Evolutionary conservation across 2,888 invertebrate species (phyloP), one percentile per base, ranked within the genome.

Genomic region (Cheilosia grossa): DNA sequence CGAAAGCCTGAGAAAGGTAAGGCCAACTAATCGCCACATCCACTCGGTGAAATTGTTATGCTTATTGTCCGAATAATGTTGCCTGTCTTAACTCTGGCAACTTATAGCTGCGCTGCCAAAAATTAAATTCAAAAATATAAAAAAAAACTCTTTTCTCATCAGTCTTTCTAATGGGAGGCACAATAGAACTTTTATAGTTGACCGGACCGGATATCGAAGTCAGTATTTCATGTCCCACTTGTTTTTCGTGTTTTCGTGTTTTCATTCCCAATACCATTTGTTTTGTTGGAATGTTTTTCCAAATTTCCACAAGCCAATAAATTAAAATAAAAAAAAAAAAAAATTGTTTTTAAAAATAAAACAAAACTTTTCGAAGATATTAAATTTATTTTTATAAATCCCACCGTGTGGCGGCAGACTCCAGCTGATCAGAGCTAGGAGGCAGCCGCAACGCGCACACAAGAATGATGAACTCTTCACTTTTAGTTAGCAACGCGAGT

Each of bases 341-440:
- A 27, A 6, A 6, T 27, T 6, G 4, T 2, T 44, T 44, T 19
- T 17, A 30, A 40, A 72, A 72, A 72, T 61, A 73, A 73, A 63
- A 73, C 27, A 53, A 42, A 61, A 49, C 19, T 7, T 21, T 17
- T 33, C 24, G 5, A 24, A 42, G n/a, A 27, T 37, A 51, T 72
- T 27, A 19, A 61, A 61, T 63, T 42, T 73, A 61, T 73, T 63
- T 73, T 73, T 42, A 49, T 47, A 24, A 17, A 27, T 37, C 42
- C 17, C 42, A 13, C 17, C 27, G 67, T 40, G 6, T n/a, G 56
- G 10, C 30, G 30, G 40, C 40, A 47, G 64, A 37, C 64, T 74
- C 74, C 74, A 74, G 64, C 64, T 44, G 30, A 69, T 54, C 27
- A 17, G n/a, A 37, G 33, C 42, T 4, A 64, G 6, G 30, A 49